Evolutionary conservation across 2,888 invertebrate species (phyloP), one percentile per base, ranked within the genome.

Genomic region (Lutraria lutraria): DNA sequence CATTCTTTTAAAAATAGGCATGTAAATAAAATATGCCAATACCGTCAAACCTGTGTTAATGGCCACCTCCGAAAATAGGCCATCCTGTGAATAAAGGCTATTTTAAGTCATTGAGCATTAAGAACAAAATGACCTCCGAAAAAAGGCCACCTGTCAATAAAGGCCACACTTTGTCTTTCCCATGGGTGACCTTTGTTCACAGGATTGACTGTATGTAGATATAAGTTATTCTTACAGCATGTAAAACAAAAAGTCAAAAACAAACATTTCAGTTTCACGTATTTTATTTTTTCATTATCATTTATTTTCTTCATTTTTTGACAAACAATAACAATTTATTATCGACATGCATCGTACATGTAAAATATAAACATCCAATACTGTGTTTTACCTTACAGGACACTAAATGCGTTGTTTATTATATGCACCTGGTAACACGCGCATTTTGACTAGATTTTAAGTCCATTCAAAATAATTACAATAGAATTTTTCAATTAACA

Each of bases 251-350:
- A 56, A 1, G 19, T 8, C 15, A 56, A 56, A 19, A 56, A 56
- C 2, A 12, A 56, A 1, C 3, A 25, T n/a, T 8, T 4, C 3
- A 68, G 25, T 68, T 68, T 68, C 63, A 68, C 0, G n/a, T 8
- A 25, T 12, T 68, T 68, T 68, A 68, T 43, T 43, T 68, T 68
- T 60, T 68, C n/a, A 0, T 13, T 68, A 13, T 68, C 12, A 25
- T 68, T 68, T 68, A 10, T 13, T 68, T 68, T 68, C n/a, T 60
- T n/a, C 25, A n/a, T n/a, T 68, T 68, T 68, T 68, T 25, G 63
- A 68, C 63, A 68, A 68, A 68, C 63, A 68, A 25, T 68, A 68
- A 68, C 63, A 68, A 25, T 68, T 13, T 68, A 13, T 68, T 63
- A n/a, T 43, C 43, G 4, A 43, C 8, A 43, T 43, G 8, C 43